A percentile compares a stretch with the other conserved stretches of the same genome.
Conservation (phyloP, 2,113 vertebrate species). For the Tychaedon coryphoeus region DNA sequence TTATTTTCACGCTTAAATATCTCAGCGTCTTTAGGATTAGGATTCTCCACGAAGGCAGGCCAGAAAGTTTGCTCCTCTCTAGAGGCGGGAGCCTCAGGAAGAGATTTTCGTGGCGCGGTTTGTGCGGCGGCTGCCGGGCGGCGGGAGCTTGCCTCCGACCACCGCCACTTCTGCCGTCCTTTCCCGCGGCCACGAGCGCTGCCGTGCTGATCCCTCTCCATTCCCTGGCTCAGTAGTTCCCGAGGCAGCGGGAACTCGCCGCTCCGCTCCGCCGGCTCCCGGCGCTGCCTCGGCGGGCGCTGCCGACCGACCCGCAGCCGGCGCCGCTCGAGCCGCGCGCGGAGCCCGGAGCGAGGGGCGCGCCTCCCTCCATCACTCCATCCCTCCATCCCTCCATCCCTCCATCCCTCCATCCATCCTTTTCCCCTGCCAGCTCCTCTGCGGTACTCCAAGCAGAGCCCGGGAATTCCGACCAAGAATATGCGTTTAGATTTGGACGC, state of each 20-base stretch:
- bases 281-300: background rate
- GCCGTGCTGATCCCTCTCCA: background rate
- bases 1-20: constrained; percentile 25
- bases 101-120: background rate
- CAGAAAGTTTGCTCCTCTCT: background rate
- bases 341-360: background rate
- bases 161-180: background rate
- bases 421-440: background rate
- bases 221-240: background rate
- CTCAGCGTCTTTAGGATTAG: background rate
- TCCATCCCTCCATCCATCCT: background rate
- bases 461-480: background rate
- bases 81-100: background rate
- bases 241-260: background rate
- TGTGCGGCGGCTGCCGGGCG: background rate
- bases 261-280: background rate
- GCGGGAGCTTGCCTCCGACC: background rate
- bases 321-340: background rate
- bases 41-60: background rate
- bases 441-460: background rate
- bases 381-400: background rate
- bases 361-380: background rate
- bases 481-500: background rate
- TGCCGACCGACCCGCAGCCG: background rate
- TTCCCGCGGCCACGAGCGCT: background rate